A percentile compares a stretch with the other conserved stretches of the same genome.
Evolutionary conservation across 64 coral and sea anemone genomes (phyloP).

Genomic region (Acropora yongei): DNA sequence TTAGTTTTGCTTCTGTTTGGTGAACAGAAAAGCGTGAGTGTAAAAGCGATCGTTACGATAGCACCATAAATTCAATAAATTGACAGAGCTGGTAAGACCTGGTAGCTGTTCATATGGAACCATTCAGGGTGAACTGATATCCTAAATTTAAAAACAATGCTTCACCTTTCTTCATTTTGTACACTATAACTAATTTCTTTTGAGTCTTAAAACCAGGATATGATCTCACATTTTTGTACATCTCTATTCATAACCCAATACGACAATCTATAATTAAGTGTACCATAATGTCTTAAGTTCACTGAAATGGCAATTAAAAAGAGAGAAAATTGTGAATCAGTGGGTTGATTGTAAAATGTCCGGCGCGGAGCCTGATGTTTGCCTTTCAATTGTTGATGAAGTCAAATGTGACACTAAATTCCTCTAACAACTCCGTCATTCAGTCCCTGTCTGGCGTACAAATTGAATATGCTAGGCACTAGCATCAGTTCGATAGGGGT

Average conservation of each 20-base stretch:
- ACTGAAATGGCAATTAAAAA: too few relatives aligned
- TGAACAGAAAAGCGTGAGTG: not conserved
- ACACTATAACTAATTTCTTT: not conserved
- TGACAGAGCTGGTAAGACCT: not conserved
- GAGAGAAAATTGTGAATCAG: too few relatives aligned
- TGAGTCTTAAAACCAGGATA: not conserved
- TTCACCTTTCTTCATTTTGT: not conserved
- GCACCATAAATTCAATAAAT: not conserved
- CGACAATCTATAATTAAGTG: not conserved
- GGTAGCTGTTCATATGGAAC: not conserved
- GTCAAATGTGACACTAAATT: too few relatives aligned
- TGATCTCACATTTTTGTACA: conserved; percentile 1
- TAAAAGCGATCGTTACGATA: not conserved
- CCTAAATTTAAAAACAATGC: not conserved
- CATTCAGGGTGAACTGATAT: conserved; percentile 26
- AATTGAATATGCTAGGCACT: too few relatives aligned
- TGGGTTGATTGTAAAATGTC: too few relatives aligned
- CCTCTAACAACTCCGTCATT: too few relatives aligned
- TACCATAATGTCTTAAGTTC: too few relatives aligned
- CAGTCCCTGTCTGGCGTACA: too few relatives aligned
- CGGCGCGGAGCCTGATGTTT: too few relatives aligned
- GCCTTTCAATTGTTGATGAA: too few relatives aligned
- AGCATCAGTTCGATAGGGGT: too few relatives aligned
- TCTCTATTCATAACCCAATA: not conserved
- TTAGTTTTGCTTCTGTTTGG: not conserved